Base-by-base conservation (phyloP, 1,140 invertebrate species). In the Papilio machaon region DNA sequence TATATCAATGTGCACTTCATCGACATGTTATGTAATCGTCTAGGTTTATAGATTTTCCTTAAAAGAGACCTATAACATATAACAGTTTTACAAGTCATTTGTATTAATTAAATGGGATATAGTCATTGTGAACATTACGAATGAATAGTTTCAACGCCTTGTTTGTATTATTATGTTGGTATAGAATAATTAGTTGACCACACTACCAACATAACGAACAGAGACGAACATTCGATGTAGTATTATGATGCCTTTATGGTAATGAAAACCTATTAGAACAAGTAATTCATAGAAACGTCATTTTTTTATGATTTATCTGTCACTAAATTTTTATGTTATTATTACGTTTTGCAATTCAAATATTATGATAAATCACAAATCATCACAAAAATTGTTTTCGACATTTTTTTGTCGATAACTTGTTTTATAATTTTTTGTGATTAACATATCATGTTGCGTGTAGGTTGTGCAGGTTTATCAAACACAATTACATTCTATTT, bases 351-450 rank as follows among this genome's bases (percentile, higher is more conserved):
- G 64, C n/a, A 46, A 79, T 79, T 79, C 38, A 79, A 79, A 79
- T 79, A 79, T 79, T 79, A 79, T 79, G 58, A 79, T 43, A 79
- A 79, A 19, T 46, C 9, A 43, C 77, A n/a, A 79, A n/a, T 79
- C 58, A 46, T 67, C 38, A 43, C 47, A 64, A 23, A 79, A 23
- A n/a, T 19, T 10, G 10, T 38, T 23, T 43, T 19, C 38, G 77
- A 8, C 17, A 58, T 78, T 67, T 78, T 79, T 49, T 78, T 17
- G 3, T 58, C 23, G 8, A 38, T 43, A 58, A 38, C 5, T 58
- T 77, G 47, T 58, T 54, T 38, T 38, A 17, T 78, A 35, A n/a
- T n/a, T 58, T 43, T 54, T 46, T 30, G 23, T 30, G 23, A 30
- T 30, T 30, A 30, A 30, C 23, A 30, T 30, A 30, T n/a, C 23